These are phyloP conservation scores for Allophyes oxyacanthae DNA, from an alignment of 2,888 invertebrate genomes.

Conservation along the genomic window DNA sequence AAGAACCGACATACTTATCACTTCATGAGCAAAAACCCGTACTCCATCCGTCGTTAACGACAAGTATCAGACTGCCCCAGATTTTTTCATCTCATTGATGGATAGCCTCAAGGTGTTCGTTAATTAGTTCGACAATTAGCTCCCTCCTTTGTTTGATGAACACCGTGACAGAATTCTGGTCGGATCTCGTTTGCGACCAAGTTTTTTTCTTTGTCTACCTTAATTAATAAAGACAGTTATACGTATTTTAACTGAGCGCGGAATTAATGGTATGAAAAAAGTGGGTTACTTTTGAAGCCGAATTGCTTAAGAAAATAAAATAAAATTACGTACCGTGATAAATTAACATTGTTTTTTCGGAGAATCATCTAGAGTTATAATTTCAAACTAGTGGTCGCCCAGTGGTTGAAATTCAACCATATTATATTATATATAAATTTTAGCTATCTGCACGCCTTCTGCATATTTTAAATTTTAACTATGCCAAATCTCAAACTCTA, in stretches of 20 bases:
- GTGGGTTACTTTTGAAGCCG: too few species aligned
- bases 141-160: conserved; percentile 55
- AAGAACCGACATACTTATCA: conserved; percentile 21
- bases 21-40: conserved; percentile 11
- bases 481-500: too few species aligned
- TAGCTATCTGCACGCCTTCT: too few species aligned
- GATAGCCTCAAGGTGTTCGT: conserved; percentile 73
- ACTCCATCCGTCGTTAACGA: conserved; percentile 23
- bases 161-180: conserved; percentile 43
- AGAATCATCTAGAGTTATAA: too few species aligned
- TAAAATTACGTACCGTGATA: too few species aligned
- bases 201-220: conserved; percentile 43
- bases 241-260: conserved; percentile 26
- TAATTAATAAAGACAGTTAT: conserved; percentile 39
- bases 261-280: conserved; percentile 10
- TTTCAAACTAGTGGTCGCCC: too few species aligned
- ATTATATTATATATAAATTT: too few species aligned
- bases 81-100: conserved; percentile 64
- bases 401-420: too few species aligned
- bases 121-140: conserved; percentile 77
- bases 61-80: conserved; percentile 28
- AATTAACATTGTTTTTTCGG: too few species aligned
- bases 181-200: conserved; percentile 20
- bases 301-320: too few species aligned
- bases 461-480: too few species aligned